Conservation (phyloP, 2,113 vertebrate species). For the Addax nasomaculatus region DNA sequence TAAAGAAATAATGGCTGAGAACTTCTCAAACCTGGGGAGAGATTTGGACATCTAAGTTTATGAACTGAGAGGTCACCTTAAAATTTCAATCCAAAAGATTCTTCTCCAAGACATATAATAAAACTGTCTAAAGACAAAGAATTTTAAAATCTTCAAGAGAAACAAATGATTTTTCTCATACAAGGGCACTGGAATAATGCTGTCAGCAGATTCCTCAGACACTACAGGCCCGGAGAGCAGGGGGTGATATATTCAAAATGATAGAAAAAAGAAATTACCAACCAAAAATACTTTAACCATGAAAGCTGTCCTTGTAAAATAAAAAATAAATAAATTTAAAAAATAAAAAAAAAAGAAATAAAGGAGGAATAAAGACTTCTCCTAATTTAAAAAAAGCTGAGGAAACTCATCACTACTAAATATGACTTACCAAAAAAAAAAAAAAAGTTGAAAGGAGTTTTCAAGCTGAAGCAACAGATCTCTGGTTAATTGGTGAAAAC, state of each 20-base stretch:
- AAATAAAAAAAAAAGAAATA: background rate
- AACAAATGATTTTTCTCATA: background rate
- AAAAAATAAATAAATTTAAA: background rate
- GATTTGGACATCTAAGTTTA: background rate
- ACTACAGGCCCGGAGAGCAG: background rate
- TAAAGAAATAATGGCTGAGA: background rate
- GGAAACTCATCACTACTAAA: background rate
- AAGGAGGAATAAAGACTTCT: background rate
- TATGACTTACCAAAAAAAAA: background rate
- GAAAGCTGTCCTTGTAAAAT: background rate
- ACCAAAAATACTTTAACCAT: background rate
- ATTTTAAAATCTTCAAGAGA: background rate
- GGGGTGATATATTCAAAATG: background rate
- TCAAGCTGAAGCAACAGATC: background rate
- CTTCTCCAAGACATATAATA: background rate
- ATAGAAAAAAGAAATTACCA: background rate
- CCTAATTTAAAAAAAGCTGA: background rate
- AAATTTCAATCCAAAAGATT: background rate
- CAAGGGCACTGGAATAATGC: background rate
- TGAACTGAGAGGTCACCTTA: background rate
- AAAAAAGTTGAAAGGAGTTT: background rate
- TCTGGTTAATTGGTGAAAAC: background rate
- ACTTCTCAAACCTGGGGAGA: background rate
- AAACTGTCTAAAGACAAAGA: background rate
- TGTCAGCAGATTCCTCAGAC: background rate